Base-by-base conservation (phyloP, 1,140 invertebrate species). In the Penaeus chinensis region DNA sequence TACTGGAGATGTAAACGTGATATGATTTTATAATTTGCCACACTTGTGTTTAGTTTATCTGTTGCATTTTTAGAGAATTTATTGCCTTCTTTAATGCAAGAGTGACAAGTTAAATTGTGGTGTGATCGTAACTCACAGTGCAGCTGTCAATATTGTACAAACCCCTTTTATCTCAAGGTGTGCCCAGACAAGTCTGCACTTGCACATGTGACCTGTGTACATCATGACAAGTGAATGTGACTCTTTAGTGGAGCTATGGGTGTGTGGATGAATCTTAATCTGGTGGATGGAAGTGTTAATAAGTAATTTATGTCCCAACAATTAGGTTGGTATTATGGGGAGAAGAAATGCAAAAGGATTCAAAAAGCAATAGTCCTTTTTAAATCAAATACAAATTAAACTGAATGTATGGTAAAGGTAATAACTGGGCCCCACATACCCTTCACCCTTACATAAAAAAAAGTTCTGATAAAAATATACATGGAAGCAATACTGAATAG, bases 1-100 rank as follows among this genome's bases (percentile, higher is more conserved):
- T 85, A 85, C 84, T 85, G 84, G 84, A 85, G 84, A 85, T 80
- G 82, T 71, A 76, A 65, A 84, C 69, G 84, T 85, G 84, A 79
- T 78, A 85, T 80, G 32, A 78, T 85, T 85, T 85, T 85, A 85
- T 74, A 60, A 84, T 79, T 85, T 85, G 77, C 77, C 77, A 37
- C 69, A 81, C 79, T 81, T 74, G 54, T 54, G 54, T 84, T 82
- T 82, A 42, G 47, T 42, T 82, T 69, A 65, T 62, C 60, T 42
- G 37, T 66, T 47, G 37, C 27, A 82, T 69, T 82, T 82, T 20
- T 82, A 82, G 77, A 79, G 77, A 32, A 82, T 69, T 66, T 82
- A 32, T 27, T 66, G 62, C 19, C n/a, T 82, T 82, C 54, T 82
- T 82, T 27, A 66, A 82, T 66, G 81, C 69, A 66, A 69, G 63